phyloP scores from a whole-genome alignment of 2,888 invertebrate species.

The Acrobasis suavella region DNA sequence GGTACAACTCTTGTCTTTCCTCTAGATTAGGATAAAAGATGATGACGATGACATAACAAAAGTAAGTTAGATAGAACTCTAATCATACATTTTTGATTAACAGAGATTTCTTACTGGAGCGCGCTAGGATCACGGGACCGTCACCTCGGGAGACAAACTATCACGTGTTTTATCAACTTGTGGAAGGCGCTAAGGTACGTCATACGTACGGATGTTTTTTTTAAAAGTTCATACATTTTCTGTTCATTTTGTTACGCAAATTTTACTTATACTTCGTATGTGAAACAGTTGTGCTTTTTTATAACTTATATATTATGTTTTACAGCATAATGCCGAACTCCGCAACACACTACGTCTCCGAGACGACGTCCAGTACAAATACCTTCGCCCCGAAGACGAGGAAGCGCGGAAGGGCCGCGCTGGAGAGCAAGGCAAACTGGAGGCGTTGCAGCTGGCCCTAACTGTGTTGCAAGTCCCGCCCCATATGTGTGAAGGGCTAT shows the following conservation, averaged over 20 bases:
- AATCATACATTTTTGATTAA: background rate
- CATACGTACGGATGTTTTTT: background rate
- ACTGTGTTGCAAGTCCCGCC: slow-evolving; percentile 93
- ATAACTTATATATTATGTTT: slow-evolving; percentile 25
- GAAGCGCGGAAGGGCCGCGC: slow-evolving; percentile 62
- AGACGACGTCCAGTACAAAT: slow-evolving; percentile 90
- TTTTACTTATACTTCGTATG: too few relatives aligned
- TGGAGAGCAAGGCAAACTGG: slow-evolving; percentile 84
- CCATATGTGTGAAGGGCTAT: slow-evolving; percentile 94
- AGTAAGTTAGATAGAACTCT: background rate
- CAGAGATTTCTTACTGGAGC: slow-evolving; percentile 93
- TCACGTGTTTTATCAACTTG: slow-evolving; percentile 95
- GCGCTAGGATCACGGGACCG: slow-evolving; percentile 95
- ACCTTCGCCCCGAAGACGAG: slow-evolving; percentile 91
- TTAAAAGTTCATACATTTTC: too few relatives aligned
- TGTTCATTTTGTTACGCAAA: too few relatives aligned
- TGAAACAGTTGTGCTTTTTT: too few relatives aligned
- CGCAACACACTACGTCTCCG: slow-evolving; percentile 88
- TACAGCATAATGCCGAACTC: slow-evolving; percentile 87
- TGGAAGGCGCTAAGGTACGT: slow-evolving; percentile 90
- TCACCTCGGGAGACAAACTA: slow-evolving; percentile 94
- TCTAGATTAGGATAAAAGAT: too few relatives aligned
- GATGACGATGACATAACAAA: background rate
- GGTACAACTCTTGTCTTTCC: background rate
- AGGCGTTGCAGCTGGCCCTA: slow-evolving; percentile 93